A percentile compares a stretch with the other conserved stretches of the same genome.
These are phyloP conservation scores for Belonocnema kinseyi DNA, from an alignment of 1,140 invertebrate species.

Conservation along the genomic window DNA sequence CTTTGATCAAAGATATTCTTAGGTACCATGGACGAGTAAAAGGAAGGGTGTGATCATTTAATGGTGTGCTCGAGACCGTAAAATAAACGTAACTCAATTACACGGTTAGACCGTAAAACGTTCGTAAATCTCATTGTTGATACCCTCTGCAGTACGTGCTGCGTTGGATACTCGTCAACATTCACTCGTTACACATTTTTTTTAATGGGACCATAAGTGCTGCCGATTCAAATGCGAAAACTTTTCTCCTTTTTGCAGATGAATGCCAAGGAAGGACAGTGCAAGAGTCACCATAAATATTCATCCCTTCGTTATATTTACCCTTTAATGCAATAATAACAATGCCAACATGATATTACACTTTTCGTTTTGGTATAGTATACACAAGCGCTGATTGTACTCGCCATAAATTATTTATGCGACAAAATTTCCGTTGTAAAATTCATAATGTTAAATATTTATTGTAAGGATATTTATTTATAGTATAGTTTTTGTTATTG, in stretches of 20 bases:
- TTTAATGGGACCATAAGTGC: slow-evolving; percentile 27
- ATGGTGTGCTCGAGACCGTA: slow-evolving; percentile 37
- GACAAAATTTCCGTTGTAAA: background rate
- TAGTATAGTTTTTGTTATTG: no score
- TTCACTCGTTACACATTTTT: slow-evolving; percentile 39
- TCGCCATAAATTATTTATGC: background rate
- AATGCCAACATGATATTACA: slow-evolving; percentile 3
- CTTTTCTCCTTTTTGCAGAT: slow-evolving; percentile 2
- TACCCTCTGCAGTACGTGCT: slow-evolving; percentile 28
- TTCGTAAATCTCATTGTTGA: slow-evolving; percentile 43
- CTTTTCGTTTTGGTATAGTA: background rate
- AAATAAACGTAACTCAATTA: slow-evolving; percentile 50
- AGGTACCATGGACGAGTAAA: background rate
- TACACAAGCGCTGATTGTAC: slow-evolving; percentile 16
- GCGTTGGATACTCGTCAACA: slow-evolving; percentile 40
- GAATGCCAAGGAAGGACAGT: slow-evolving; percentile 8
- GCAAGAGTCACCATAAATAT: slow-evolving; percentile 54
- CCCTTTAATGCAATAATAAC: slow-evolving; percentile 45
- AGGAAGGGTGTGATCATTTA: slow-evolving; percentile 20
- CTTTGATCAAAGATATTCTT: slow-evolving; percentile 24
- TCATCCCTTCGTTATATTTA: slow-evolving; percentile 60
- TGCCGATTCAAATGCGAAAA: slow-evolving; percentile 44
- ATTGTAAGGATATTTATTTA: no score
- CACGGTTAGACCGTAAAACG: slow-evolving; percentile 45
- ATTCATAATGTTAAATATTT: no score